These are phyloP conservation scores for Harpagoxenus sublaevis DNA, from an alignment of 2,888 invertebrate genomes.

Conservation along the genomic window DNA sequence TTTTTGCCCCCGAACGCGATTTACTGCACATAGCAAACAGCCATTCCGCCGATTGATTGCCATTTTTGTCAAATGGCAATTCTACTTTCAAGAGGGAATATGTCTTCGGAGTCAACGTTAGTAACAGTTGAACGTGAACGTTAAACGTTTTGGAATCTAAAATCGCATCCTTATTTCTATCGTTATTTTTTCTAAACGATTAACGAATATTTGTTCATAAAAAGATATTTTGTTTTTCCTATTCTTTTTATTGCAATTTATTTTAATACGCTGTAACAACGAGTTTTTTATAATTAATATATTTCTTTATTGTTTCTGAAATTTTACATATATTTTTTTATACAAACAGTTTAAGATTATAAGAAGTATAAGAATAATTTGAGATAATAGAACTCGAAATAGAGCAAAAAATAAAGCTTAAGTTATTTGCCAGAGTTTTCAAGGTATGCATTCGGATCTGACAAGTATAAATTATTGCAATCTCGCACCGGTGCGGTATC, in stretches of 20 bases:
- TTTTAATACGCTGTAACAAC: background rate
- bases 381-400: background rate
- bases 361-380: background rate
- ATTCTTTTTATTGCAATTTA: background rate
- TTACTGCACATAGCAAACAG: conserved; percentile 21
- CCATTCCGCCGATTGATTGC: background rate
- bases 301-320: background rate
- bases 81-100: background rate
- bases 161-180: background rate
- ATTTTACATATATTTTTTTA: background rate
- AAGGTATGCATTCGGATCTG: background rate
- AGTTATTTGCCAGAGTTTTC: conserved; percentile 26
- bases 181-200: background rate
- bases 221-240: background rate
- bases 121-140: background rate
- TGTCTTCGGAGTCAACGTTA: background rate
- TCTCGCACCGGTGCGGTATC: conserved; percentile 38
- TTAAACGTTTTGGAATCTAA: background rate
- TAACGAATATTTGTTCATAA: background rate
- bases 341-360: background rate
- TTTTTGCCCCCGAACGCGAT: conserved; percentile 16
- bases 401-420: background rate
- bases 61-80: conserved; percentile 30
- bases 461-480: conserved; percentile 55
- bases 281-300: background rate